Conservation (phyloP, 2,113 vertebrate genomes). For the cattle (Bos taurus) region DNA sequence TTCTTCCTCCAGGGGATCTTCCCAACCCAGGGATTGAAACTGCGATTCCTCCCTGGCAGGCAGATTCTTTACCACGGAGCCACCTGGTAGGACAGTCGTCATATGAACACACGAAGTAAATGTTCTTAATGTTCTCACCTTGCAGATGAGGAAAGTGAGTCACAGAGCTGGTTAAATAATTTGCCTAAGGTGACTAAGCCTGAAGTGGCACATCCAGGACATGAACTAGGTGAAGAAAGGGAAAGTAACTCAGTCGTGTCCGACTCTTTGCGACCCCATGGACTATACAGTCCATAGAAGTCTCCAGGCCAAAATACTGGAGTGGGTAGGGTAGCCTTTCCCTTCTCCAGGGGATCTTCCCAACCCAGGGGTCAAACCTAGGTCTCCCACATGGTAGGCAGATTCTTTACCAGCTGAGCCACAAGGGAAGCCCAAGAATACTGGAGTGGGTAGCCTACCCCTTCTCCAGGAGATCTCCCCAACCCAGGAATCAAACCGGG, state of each 20-base stretch:
- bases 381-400: accelerated
- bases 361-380: not conserved
- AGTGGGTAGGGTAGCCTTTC: not conserved
- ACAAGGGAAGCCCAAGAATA: too few relatives aligned
- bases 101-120: not conserved
- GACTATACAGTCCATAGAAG: not conserved
- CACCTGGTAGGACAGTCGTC: not conserved
- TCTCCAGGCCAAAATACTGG: not conserved
- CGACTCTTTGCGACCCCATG: not conserved
- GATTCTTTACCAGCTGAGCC: not conserved
- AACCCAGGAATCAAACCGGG: too few relatives aligned
- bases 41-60: not conserved
- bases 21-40: not conserved
- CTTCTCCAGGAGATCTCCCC: too few relatives aligned
- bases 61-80: not conserved
- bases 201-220: not conserved
- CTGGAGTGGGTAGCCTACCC: too few relatives aligned
- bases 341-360: not conserved
- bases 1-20: not conserved
- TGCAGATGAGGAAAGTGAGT: not conserved
- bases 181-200: not conserved
- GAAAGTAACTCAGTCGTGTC: not conserved
- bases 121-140: not conserved
- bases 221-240: not conserved
- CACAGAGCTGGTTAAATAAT: not conserved